Percentiles rank a stretch among this genome's conserved stretches.
These are phyloP conservation scores for Trachops cirrhosus DNA, from an alignment of 2,797 vertebrate species.

Conservation along the genomic window DNA sequence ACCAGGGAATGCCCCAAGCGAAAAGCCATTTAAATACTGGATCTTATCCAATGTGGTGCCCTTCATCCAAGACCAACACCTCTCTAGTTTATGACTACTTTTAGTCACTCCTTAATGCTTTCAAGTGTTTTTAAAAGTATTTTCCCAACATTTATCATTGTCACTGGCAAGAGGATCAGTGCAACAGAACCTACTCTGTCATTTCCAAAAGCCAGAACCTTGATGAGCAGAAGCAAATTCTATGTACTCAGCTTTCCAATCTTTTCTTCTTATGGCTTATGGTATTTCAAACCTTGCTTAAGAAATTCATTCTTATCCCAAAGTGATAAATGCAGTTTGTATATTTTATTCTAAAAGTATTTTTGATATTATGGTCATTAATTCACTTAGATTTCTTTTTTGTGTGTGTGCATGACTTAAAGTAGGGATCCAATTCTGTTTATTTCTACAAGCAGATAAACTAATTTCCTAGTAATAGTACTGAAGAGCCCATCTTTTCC, in stretches of 20 bases:
- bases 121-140: background rate
- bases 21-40: background rate
- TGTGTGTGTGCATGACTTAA: background rate
- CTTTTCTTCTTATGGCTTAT: background rate
- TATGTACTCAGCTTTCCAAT: background rate
- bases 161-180: background rate
- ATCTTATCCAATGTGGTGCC: background rate
- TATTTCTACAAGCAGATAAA: background rate
- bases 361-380: background rate
- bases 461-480: background rate
- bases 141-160: background rate
- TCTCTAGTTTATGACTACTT: background rate
- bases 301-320: conserved; percentile 16
- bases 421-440: background rate
- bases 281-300: background rate
- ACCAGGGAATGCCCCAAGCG: background rate
- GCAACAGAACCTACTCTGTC: background rate
- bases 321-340: background rate
- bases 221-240: background rate
- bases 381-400: background rate
- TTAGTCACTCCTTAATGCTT: background rate
- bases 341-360: conserved; percentile 17
- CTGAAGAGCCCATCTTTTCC: background rate
- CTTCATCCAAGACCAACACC: background rate
- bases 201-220: background rate